Conservation (phyloP, 2,797 vertebrate genomes). For the Pseudochirops cupreus region DNA sequence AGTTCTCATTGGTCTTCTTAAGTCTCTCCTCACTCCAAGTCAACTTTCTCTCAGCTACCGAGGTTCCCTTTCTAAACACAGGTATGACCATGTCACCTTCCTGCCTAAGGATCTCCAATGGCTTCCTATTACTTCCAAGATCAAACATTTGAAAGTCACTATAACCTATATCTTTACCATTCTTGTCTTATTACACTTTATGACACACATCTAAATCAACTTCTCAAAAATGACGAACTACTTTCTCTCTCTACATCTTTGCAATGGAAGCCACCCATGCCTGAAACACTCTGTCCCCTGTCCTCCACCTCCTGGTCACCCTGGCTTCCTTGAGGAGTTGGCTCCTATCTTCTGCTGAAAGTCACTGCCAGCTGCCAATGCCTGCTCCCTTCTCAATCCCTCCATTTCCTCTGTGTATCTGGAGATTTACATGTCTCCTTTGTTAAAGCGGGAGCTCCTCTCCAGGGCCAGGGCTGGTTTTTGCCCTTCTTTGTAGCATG, state of each 20-base stretch:
- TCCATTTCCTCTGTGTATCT: background rate
- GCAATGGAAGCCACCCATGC: background rate
- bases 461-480: background rate
- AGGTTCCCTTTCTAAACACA: background rate
- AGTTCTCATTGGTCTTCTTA: background rate
- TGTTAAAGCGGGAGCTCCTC: background rate
- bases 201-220: background rate
- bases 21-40: background rate
- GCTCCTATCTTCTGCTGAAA: background rate
- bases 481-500: background rate
- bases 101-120: background rate
- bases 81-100: background rate
- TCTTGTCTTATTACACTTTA: background rate
- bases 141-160: background rate
- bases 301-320: background rate
- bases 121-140: background rate
- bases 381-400: background rate
- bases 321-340: background rate
- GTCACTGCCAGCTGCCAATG: background rate
- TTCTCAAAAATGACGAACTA: background rate
- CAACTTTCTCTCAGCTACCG: background rate
- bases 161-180: background rate
- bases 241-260: background rate
- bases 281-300: background rate
- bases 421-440: background rate